Conservation (phyloP, 2,113 vertebrate species). For the Paraplagusia blochii region DNA sequence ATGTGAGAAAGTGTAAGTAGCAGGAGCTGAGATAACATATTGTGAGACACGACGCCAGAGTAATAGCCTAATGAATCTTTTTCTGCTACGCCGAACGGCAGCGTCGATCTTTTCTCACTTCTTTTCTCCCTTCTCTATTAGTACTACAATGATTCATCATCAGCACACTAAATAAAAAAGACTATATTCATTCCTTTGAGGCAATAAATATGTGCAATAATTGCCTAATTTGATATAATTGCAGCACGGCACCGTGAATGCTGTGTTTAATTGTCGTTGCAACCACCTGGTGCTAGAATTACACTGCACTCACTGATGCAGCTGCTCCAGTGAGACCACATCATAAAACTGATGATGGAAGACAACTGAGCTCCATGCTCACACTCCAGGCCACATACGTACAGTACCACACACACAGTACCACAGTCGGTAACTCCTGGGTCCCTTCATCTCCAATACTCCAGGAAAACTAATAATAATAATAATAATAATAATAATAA, state of each 20-base stretch:
- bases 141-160: slow-evolving; percentile 31
- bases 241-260: slow-evolving; percentile 36
- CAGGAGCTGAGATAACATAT: slow-evolving; percentile 27
- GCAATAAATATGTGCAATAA: slow-evolving; percentile 36
- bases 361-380: slow-evolving; percentile 16
- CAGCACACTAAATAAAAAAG: slow-evolving; percentile 29
- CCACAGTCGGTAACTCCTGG: no score
- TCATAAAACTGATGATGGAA: slow-evolving; percentile 34
- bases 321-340: slow-evolving; percentile 18
- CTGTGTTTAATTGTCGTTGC: slow-evolving; percentile 47
- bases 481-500: no score
- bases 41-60: slow-evolving; percentile 38
- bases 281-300: slow-evolving; percentile 50
- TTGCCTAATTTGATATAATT: slow-evolving; percentile 57
- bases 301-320: slow-evolving; percentile 19
- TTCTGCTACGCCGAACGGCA: slow-evolving; percentile 24
- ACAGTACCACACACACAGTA: no score
- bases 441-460: no score
- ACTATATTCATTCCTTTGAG: slow-evolving; percentile 27
- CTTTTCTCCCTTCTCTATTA: neutral
- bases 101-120: neutral
- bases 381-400: slow-evolving; percentile 1
- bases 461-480: no score
- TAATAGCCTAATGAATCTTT: slow-evolving; percentile 42
- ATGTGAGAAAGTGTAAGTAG: slow-evolving; percentile 18